A percentile compares a stretch with the other conserved stretches of the same genome.
phyloP scores from a whole-genome alignment of 2,888 invertebrate genomes.

The Heliconius cydno region DNA sequence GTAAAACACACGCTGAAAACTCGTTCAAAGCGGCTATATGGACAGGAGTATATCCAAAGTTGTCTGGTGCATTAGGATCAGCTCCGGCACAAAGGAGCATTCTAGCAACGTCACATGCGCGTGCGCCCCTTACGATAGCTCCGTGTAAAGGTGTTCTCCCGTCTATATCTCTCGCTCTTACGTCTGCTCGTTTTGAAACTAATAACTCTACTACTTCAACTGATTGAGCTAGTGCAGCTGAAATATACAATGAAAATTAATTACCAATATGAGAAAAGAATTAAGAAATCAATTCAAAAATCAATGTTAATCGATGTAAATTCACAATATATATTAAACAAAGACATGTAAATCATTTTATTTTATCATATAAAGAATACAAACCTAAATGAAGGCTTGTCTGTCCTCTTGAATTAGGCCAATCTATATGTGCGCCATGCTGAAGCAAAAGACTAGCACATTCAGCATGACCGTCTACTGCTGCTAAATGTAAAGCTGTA shows the following conservation, averaged over 20 bases:
- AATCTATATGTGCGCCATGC: conserved; percentile 89
- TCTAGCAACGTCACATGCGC: conserved; percentile 88
- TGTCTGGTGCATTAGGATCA: conserved; percentile 89
- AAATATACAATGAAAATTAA: conserved; percentile 43
- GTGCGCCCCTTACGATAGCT: conserved; percentile 90
- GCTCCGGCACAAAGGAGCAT: conserved; percentile 86
- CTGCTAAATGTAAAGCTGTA: conserved; percentile 93
- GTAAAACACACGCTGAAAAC: conserved; percentile 88
- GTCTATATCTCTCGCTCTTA: conserved; percentile 87
- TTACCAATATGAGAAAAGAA: too few species aligned
- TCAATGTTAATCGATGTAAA: too few species aligned
- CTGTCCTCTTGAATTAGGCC: conserved; percentile 89
- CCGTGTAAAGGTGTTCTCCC: conserved; percentile 91
- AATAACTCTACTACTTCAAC: conserved; percentile 89
- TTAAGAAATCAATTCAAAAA: too few species aligned
- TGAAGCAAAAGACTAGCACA: conserved; percentile 89
- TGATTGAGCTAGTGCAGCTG: conserved; percentile 91
- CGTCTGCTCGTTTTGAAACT: conserved; percentile 85
- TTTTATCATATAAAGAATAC: neutral
- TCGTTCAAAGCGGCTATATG: conserved; percentile 93
- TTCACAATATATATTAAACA: neutral
- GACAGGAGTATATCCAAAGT: conserved; percentile 92
- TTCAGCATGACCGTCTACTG: conserved; percentile 92
- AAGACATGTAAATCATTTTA: neutral
- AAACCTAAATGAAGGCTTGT: conserved; percentile 90